Percentiles rank a stretch among this genome's conserved stretches.
These are phyloP conservation scores for Cremastinae sp. DNA, from an alignment of 2,888 invertebrate genomes.

Conservation along the genomic window DNA sequence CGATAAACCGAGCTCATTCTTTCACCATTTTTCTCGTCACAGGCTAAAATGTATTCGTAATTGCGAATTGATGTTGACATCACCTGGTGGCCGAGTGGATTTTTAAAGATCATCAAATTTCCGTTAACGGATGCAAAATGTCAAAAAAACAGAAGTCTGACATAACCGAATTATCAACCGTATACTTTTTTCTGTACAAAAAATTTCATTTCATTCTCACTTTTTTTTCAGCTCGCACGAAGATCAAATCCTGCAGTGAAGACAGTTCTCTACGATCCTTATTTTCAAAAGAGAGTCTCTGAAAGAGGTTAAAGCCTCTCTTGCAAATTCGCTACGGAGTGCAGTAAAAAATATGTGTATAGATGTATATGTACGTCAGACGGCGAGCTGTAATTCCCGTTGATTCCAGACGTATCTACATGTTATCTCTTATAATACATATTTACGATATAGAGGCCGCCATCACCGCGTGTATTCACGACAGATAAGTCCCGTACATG, in stretches of 20 bases:
- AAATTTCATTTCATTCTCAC: too few species aligned
- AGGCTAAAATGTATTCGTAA: conserved; percentile 66
- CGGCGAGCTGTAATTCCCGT: conserved; percentile 28
- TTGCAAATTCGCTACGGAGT: too few species aligned
- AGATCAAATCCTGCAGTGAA: too few species aligned
- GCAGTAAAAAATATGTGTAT: not conserved
- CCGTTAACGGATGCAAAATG: not conserved
- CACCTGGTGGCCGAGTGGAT: conserved; percentile 40
- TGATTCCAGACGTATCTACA: conserved; percentile 17
- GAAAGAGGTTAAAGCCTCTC: too few species aligned
- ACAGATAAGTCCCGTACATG: conserved; percentile 47
- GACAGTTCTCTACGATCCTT: too few species aligned
- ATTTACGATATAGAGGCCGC: conserved; percentile 20
- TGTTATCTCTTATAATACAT: conserved; percentile 25
- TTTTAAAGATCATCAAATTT: not conserved
- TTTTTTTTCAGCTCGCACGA: too few species aligned
- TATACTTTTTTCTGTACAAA: too few species aligned
- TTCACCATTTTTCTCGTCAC: conserved; percentile 19
- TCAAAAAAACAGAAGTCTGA: too few species aligned
- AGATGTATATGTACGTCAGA: conserved; percentile 9
- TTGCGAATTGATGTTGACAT: conserved; percentile 70
- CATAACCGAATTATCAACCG: too few species aligned
- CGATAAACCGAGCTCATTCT: conserved; percentile 11
- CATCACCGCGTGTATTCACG: too few species aligned
- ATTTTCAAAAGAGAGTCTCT: too few species aligned